Evolutionary conservation across 1,140 invertebrate genomes (phyloP).

Genomic region (Bombus waltoni): DNA sequence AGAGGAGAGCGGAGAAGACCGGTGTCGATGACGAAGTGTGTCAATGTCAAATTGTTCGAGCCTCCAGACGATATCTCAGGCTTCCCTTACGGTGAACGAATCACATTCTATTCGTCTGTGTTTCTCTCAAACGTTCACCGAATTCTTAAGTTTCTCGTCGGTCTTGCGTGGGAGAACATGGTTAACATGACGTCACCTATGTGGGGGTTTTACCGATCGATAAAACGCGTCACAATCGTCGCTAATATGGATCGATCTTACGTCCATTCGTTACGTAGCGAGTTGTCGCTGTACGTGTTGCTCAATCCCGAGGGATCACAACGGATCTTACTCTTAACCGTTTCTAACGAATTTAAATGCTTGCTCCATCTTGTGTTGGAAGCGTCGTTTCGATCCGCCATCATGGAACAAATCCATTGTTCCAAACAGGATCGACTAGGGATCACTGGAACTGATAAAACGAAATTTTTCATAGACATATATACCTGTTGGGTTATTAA

Average conservation of each 20-base stretch:
- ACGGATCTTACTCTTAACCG: background rate
- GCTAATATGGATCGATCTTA: constrained; percentile 65
- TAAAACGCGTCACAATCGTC: constrained; percentile 67
- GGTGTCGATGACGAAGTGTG: constrained; percentile 61
- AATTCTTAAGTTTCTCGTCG: constrained; percentile 38
- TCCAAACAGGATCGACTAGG: too few species aligned
- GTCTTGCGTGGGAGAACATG: constrained; percentile 64
- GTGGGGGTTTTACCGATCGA: constrained; percentile 64
- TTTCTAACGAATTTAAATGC: background rate
- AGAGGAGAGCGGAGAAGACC: constrained; percentile 25
- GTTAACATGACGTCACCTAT: constrained; percentile 68
- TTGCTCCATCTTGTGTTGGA: too few species aligned
- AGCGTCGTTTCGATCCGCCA: too few species aligned
- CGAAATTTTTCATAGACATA: too few species aligned
- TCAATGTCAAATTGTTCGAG: constrained; percentile 67
- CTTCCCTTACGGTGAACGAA: constrained; percentile 33
- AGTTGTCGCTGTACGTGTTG: background rate
- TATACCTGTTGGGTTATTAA: background rate
- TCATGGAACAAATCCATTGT: too few species aligned
- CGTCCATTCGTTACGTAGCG: constrained; percentile 10
- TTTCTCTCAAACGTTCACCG: constrained; percentile 36
- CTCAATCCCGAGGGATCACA: background rate
- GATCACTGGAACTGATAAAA: too few species aligned
- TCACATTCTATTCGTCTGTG: constrained; percentile 14
- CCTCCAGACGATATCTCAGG: constrained; percentile 42